These are phyloP conservation scores for Phymatocera aterrima DNA, from an alignment of 2,888 invertebrate genomes.

Conservation along the genomic window DNA sequence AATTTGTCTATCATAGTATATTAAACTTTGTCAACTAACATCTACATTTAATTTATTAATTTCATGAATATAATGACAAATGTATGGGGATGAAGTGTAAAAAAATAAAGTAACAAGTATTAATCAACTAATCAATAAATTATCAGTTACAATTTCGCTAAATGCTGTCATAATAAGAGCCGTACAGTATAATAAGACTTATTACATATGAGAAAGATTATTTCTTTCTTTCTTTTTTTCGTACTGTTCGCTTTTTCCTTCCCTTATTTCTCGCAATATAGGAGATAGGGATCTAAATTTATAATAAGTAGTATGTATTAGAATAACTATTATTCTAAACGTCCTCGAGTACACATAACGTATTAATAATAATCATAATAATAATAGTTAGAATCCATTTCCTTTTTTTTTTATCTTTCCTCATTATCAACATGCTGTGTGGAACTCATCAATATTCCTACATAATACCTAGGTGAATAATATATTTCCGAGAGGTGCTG, in stretches of 20 bases:
- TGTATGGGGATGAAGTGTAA: conserved; percentile 20
- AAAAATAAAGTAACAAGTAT: conserved; percentile 30
- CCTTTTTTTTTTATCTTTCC: background rate
- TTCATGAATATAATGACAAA: conserved; percentile 15
- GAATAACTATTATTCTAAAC: conserved; percentile 37
- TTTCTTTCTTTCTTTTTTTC: too few relatives aligned
- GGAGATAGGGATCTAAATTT: conserved; percentile 28
- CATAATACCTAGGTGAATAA: background rate
- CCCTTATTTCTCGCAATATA: too few relatives aligned
- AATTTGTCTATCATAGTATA: background rate
- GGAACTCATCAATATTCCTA: background rate
- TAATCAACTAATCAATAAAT: conserved; percentile 26
- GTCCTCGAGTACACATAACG: background rate
- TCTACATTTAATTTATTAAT: conserved; percentile 22
- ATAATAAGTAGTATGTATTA: conserved; percentile 15
- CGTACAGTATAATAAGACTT: background rate
- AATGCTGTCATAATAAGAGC: conserved; percentile 2
- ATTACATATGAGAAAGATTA: conserved; percentile 22
- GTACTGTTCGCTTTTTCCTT: too few relatives aligned
- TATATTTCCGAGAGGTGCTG: conserved; percentile 23
- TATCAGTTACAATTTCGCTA: conserved; percentile 32
- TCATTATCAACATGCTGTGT: conserved; percentile 12
- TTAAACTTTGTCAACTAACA: background rate
- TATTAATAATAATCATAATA: too few relatives aligned
- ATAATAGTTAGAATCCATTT: background rate